Evolutionary conservation across 2,113 vertebrate genomes (phyloP), one percentile per base, ranked within the genome.

Genomic region (Gnathonemus echidnorhynchus): DNA sequence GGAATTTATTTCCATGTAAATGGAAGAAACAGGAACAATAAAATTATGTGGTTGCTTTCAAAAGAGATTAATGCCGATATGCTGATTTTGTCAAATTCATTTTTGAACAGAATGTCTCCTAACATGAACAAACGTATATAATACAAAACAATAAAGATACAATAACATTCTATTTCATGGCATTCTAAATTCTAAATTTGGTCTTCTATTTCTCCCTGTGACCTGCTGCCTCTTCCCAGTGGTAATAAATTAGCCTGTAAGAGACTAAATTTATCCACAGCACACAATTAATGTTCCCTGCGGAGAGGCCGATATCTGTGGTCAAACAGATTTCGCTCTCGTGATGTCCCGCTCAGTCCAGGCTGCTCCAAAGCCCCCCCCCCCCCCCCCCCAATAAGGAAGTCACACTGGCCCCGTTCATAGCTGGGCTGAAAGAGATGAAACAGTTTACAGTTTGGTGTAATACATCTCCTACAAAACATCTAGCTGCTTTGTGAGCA

Each of bases 271-370:
- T 87, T 87, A 87, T 53, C 86, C 45, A 9, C 15, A 27, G 86
- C 24, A 19, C 86, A 87, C 86, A 87, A 87, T 87, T 87, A 87
- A 87, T 87, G 86, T 31, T 87, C 27, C 86, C 86, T 52, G 27
- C 15, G 0, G 49, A 52, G 86, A 50, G n/a, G 86, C n/a, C 13
- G 21, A 15, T 87, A 87, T 87, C 86, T 31, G n/a, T 53, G 31
- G 46, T 48, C 49, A 87, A 87, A 87, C 86, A 87, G 86, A 87
- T 52, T 48, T 31, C 1, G 5, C 49, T 87, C 83, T 8, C 11
- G 83, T n/a, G 83, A 85, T 3, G 39, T 42, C 74, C 35, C 15
- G 31, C 74, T 80, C 15, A 42, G 74, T 19, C 13, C 74, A 77
- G 74, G 74, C 35, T 19, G 74, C 35, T 8, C 74, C 13, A 77